These are phyloP conservation scores for Tricholauxania praeusta DNA, from an alignment of 2,888 invertebrate genomes.

Conservation along the genomic window DNA sequence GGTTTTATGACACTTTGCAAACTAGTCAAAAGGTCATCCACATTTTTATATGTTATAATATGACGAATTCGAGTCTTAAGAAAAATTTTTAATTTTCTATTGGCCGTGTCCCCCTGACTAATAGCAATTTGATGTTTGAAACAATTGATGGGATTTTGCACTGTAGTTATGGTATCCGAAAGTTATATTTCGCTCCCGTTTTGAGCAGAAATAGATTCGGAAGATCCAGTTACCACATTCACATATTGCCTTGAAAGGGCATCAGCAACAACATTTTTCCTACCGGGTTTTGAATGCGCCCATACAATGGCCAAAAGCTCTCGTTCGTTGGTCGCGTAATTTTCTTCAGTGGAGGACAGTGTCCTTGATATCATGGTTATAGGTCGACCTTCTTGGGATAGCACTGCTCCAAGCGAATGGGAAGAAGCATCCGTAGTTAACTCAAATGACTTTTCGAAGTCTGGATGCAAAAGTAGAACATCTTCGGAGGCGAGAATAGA, in stretches of 20 bases:
- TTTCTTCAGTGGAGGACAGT: slow-evolving; percentile 26
- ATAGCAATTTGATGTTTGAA: slow-evolving; percentile 42
- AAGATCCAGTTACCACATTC: slow-evolving; percentile 2
- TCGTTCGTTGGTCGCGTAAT: slow-evolving; percentile 44
- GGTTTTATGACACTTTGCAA: slow-evolving; percentile 36
- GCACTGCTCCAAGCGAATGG: neutral
- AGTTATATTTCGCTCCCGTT: slow-evolving; percentile 36
- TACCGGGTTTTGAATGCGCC: slow-evolving; percentile 41
- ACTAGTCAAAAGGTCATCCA: slow-evolving; percentile 25
- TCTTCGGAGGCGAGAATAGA: neutral
- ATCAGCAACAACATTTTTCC: slow-evolving; percentile 43
- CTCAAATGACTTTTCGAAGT: slow-evolving; percentile 35
- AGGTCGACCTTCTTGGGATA: slow-evolving; percentile 37
- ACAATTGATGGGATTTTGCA: slow-evolving; percentile 35
- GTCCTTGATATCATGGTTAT: slow-evolving; percentile 42
- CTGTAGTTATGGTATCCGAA: slow-evolving; percentile 31
- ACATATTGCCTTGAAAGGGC: slow-evolving; percentile 42
- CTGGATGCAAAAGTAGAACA: slow-evolving; percentile 3
- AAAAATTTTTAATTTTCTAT: slow-evolving; percentile 29
- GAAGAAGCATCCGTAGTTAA: slow-evolving; percentile 41
- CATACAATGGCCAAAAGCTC: slow-evolving; percentile 38
- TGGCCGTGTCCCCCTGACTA: slow-evolving; percentile 20
- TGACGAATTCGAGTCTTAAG: slow-evolving; percentile 31
- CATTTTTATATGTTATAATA: slow-evolving; percentile 17
- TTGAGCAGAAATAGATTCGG: neutral